Base-by-base conservation (phyloP, 2,113 vertebrate genomes). In the Gasterosteus nipponicus region DNA sequence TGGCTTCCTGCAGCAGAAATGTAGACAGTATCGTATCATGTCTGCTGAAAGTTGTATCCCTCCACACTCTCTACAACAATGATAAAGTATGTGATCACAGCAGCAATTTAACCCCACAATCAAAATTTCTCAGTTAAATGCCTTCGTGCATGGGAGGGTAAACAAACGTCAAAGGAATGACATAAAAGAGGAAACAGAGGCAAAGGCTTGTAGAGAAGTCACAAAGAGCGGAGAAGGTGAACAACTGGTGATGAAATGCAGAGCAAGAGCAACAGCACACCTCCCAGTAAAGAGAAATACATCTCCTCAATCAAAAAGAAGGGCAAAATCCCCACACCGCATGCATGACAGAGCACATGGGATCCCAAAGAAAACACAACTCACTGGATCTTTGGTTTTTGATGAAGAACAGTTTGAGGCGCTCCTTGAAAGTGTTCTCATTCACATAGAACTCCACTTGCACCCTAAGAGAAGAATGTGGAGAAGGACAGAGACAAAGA, bases 311-410 rank as follows among this genome's bases (percentile, higher is more conserved):
- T 62, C 12, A 54, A 41, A 73, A 74, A 66, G 31, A 9, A 19
- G 33, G 70, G 47, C 22, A 54, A 70, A 61, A 47, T 47, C 49
- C 22, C 15, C 57, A n/a, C 18, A 14, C 5, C 11, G 78, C 72
- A 78, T 16, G 75, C 73, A 78, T 26, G 53, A 56, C 29, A 65
- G 35, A 56, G 2, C 66, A 33, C 29, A 33, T 1, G 8, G n/a
- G 29, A 77, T 66, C 56, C 47, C 10, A 33, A 66, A 69, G 41
- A 69, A 33, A 33, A 46, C 4, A 42, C 33, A 80, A 95, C 95
- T 96, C 91, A 96, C 95, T 96, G 81, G 95, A 96, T 94, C 95
- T 93, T 94, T 96, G 95, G 93, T 96, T 96, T 94, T 95, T 96
- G 92, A 96, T 96, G 94, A 96, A 96, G 92, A 96, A 96, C 83